Evolutionary conservation across 2,113 vertebrate species (phyloP).

Genomic region (Anguilla rostrata): DNA sequence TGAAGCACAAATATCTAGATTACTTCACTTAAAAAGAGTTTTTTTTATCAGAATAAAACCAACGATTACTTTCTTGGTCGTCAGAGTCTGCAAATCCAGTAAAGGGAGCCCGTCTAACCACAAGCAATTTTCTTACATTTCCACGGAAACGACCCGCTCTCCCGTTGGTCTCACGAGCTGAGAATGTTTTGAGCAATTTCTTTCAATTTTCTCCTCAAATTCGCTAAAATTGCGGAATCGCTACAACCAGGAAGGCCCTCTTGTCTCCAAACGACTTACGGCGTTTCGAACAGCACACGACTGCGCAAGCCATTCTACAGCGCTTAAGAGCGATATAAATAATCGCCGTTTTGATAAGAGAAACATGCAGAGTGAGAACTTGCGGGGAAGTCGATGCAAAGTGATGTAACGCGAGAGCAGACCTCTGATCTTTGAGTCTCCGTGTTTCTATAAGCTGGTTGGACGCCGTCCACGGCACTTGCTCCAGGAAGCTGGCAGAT

Average conservation of each 20-base stretch:
- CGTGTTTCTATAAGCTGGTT: slow-evolving; percentile 42
- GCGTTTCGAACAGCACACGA: slow-evolving; percentile 37
- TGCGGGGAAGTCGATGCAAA: slow-evolving; percentile 42
- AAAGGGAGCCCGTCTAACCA: slow-evolving; percentile 34
- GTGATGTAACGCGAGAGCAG: slow-evolving; percentile 48
- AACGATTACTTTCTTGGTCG: background rate
- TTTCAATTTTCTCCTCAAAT: background rate
- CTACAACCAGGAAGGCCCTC: slow-evolving; percentile 11
- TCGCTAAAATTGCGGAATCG: slow-evolving; percentile 9
- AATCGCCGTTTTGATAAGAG: slow-evolving; percentile 50
- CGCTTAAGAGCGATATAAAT: slow-evolving; percentile 46
- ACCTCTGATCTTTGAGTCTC: slow-evolving; percentile 37
- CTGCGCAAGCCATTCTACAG: slow-evolving; percentile 39
- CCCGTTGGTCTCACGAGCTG: slow-evolving; percentile 8
- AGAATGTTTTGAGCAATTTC: slow-evolving; percentile 13
- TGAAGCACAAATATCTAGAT: slow-evolving; percentile 51
- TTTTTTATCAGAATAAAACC: slow-evolving; percentile 48
- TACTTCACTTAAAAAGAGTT: slow-evolving; percentile 46
- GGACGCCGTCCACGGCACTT: slow-evolving; percentile 46
- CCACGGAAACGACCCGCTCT: slow-evolving; percentile 33
- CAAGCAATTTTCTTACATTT: slow-evolving; percentile 41
- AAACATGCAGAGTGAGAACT: slow-evolving; percentile 45
- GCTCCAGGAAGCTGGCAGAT: slow-evolving; percentile 55
- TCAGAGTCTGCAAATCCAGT: slow-evolving; percentile 29
- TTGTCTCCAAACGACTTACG: slow-evolving; percentile 24